Evolutionary conservation across 2,888 invertebrate species (phyloP).

Genomic region (Tachina lurida): DNA sequence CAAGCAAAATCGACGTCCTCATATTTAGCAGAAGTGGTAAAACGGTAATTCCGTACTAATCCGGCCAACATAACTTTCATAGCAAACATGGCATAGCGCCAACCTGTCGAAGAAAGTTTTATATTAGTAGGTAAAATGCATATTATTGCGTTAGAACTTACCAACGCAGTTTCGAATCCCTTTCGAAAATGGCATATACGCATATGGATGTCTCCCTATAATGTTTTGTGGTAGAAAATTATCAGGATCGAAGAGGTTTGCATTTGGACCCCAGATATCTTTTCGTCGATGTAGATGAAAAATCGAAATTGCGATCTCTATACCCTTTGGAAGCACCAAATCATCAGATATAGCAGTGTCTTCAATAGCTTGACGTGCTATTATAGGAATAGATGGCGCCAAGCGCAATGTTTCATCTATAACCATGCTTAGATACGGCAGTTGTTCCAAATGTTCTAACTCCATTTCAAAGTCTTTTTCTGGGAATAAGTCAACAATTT

Average conservation of each 20-base stretch:
- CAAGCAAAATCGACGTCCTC: conserved; percentile 65
- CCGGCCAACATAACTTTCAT: conserved; percentile 69
- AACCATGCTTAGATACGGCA: conserved; percentile 71
- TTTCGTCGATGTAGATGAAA: conserved; percentile 73
- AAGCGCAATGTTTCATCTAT: conserved; percentile 75
- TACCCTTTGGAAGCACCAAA: conserved; percentile 70
- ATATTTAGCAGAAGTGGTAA: conserved; percentile 66
- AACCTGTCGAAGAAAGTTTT: conserved; percentile 66
- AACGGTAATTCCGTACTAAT: conserved; percentile 69
- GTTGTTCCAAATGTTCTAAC: conserved; percentile 67
- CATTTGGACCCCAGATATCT: conserved; percentile 75
- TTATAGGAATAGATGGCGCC: conserved; percentile 73
- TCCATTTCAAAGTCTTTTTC: conserved; percentile 71
- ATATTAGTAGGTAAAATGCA: no score
- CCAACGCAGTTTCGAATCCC: conserved; percentile 76
- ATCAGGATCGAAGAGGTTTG: conserved; percentile 74
- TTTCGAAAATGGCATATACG: conserved; percentile 76
- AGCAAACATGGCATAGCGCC: conserved; percentile 72
- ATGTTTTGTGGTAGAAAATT: conserved; percentile 74
- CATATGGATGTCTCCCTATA: conserved; percentile 72
- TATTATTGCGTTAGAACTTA: conserved; percentile 40
- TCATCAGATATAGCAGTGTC: conserved; percentile 69
- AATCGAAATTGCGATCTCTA: conserved; percentile 71
- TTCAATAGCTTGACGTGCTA: conserved; percentile 71
- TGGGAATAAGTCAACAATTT: conserved; percentile 69